Conservation (phyloP, 2,797 vertebrate species). For the Philypnodon macrostomus region DNA sequence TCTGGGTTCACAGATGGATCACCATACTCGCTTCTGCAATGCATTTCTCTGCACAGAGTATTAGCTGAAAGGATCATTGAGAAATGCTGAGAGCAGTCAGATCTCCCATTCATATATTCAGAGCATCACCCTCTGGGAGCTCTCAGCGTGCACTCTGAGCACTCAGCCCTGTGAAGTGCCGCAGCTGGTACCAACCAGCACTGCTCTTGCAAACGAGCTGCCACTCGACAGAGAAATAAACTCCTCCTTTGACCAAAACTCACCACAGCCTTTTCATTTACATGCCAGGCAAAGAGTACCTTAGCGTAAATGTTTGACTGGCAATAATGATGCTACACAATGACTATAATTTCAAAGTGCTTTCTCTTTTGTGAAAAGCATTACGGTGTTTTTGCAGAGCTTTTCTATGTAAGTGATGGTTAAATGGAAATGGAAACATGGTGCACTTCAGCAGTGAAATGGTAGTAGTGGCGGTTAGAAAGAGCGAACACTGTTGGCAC, state of each 20-base stretch:
- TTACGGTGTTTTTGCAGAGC: slow-evolving; percentile 20
- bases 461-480: slow-evolving; percentile 17
- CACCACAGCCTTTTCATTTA: slow-evolving; percentile 51
- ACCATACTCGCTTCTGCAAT: slow-evolving; percentile 6
- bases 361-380: slow-evolving; percentile 28
- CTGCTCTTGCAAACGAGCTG: slow-evolving; percentile 46
- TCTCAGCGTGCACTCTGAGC: slow-evolving; percentile 57
- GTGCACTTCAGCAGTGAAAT: slow-evolving; percentile 29
- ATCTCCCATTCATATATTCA: slow-evolving; percentile 59
- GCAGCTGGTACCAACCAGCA: slow-evolving; percentile 45
- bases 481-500: slow-evolving; percentile 21
- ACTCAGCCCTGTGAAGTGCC: slow-evolving; percentile 54
- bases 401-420: slow-evolving; percentile 26
- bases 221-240: slow-evolving; percentile 53
- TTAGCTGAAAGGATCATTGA: slow-evolving; percentile 44
- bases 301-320: slow-evolving; percentile 48
- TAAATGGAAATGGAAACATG: slow-evolving; percentile 28
- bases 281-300: slow-evolving; percentile 35
- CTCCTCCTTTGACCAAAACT: slow-evolving; percentile 40
- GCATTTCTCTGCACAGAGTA: slow-evolving; percentile 18
- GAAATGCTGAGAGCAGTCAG: slow-evolving; percentile 44
- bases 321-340: slow-evolving; percentile 35
- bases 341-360: slow-evolving; percentile 30
- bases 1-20: not conserved
- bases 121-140: slow-evolving; percentile 45